phyloP scores from a whole-genome alignment of 2,113 vertebrate species.

The Tupaia chinensis region DNA sequence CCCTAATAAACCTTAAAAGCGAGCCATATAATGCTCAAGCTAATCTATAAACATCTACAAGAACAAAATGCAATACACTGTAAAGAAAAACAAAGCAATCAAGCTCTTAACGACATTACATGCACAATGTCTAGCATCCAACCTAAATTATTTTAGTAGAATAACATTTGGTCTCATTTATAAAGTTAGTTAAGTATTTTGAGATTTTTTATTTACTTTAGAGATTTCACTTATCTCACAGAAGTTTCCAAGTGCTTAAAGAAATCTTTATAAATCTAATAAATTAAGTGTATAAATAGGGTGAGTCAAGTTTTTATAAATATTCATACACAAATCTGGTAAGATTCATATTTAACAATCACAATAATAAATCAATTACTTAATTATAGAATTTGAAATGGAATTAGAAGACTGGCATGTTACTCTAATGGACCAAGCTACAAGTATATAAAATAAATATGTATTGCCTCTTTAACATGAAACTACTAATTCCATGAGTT shows the following conservation, averaged over 20 bases:
- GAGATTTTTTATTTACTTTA: neutral
- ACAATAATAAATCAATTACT: constrained; percentile 10
- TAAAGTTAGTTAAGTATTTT: neutral
- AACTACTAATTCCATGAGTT: neutral
- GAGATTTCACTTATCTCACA: neutral
- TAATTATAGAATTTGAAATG: constrained; percentile 22
- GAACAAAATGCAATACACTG: neutral
- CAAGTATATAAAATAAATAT: neutral
- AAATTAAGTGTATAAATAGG: neutral
- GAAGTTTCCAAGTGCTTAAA: constrained; percentile 34
- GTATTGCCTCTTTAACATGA: neutral
- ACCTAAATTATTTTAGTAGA: constrained; percentile 13
- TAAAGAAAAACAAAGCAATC: neutral
- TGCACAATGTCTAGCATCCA: neutral
- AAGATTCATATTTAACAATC: constrained; percentile 32
- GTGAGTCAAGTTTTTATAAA: constrained; percentile 40
- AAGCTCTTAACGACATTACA: neutral
- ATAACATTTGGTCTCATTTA: neutral
- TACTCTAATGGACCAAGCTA: neutral
- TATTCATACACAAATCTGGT: constrained; percentile 4
- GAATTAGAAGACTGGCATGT: neutral
- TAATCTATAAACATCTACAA: neutral
- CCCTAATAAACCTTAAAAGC: neutral
- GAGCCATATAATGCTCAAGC: neutral
- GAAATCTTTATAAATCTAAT: constrained; percentile 29